Conservation (phyloP, 2,113 vertebrate genomes). For the Corythornis cristatus region DNA sequence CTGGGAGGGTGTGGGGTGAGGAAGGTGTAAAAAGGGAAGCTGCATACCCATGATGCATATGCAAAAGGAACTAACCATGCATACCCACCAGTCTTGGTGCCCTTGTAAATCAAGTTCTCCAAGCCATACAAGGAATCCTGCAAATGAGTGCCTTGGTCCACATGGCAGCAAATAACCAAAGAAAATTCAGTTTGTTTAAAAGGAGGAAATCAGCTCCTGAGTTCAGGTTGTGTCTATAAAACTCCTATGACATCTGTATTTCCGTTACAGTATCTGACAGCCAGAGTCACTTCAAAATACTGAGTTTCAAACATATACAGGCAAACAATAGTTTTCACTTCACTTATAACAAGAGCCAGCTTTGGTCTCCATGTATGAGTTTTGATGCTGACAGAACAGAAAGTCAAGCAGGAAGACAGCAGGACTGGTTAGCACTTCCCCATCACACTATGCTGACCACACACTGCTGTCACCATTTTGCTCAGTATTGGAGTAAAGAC, state of each 20-base stretch:
- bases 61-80: slow-evolving; percentile 39
- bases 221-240: background rate
- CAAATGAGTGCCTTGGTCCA: slow-evolving; percentile 82
- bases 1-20: accelerated
- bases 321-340: background rate
- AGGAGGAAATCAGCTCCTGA: background rate
- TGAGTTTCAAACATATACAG: background rate
- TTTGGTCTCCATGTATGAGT: background rate
- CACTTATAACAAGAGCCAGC: background rate
- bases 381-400: background rate
- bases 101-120: slow-evolving; percentile 91
- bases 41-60: background rate
- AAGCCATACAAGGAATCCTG: slow-evolving; percentile 88
- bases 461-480: background rate
- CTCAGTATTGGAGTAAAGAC: background rate
- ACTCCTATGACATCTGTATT: background rate
- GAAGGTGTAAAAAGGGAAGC: background rate
- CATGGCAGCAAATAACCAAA: slow-evolving; percentile 57
- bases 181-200: slow-evolving; percentile 27
- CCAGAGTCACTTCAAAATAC: background rate
- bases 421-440: background rate
- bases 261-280: background rate
- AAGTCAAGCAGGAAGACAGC: background rate
- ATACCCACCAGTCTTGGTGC: slow-evolving; percentile 87
- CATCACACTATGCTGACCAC: background rate